These are phyloP conservation scores for Malurus melanocephalus DNA, from an alignment of 2,113 vertebrate genomes.

Conservation along the genomic window DNA sequence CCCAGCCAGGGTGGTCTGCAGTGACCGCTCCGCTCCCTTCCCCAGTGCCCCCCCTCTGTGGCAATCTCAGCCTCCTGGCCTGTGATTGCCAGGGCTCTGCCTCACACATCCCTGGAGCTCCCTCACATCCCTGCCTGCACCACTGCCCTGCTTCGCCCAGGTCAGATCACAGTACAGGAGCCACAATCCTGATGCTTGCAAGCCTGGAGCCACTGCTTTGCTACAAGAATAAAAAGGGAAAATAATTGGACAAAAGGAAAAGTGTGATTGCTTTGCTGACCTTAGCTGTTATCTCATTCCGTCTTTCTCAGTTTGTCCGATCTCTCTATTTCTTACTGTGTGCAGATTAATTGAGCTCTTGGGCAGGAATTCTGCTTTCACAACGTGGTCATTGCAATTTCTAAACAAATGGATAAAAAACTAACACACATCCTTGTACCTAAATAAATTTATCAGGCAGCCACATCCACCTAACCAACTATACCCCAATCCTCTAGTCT, in stretches of 20 bases:
- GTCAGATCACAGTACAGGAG: neutral
- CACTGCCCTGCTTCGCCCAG: neutral
- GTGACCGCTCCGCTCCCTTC: neutral
- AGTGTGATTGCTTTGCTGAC: neutral
- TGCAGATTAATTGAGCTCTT: neutral
- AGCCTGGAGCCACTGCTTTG: neutral
- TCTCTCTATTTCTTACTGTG: neutral
- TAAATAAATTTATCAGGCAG: neutral
- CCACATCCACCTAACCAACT: neutral
- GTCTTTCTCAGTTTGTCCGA: neutral
- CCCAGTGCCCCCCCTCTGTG: neutral
- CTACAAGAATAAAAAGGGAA: neutral
- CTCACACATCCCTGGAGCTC: neutral
- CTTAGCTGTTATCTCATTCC: neutral
- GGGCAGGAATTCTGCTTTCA: neutral
- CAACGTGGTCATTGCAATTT: neutral
- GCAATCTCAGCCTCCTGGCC: neutral
- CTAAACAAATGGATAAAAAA: neutral
- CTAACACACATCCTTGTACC: neutral
- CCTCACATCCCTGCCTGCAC: neutral
- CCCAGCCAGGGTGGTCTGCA: slow-evolving; percentile 1
- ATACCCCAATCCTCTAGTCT: neutral
- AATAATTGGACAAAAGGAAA: neutral
- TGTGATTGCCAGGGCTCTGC: neutral
- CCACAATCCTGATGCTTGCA: neutral